Conservation (phyloP, 30 jellyfish, hydroid and myxozoan genomes). For the Phacellophora camtschatica region DNA sequence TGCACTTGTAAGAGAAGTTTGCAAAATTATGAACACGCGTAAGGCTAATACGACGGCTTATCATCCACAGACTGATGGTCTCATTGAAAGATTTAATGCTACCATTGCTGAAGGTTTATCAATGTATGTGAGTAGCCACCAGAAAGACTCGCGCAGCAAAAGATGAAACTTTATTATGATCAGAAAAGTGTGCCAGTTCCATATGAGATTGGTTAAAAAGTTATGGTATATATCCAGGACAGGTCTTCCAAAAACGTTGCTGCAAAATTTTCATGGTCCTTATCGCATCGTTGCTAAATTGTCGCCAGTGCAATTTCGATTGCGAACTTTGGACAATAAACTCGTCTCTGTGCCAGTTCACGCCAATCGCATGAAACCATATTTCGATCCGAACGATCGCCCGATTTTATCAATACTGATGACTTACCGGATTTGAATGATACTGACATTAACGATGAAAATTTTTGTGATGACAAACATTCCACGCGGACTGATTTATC, state of each 20-base stretch:
- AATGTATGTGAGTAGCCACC: background rate
- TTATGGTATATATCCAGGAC: no score
- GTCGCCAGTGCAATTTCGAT: slow-evolving; percentile 30
- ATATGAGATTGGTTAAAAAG: no score
- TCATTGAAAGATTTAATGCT: slow-evolving; percentile 12
- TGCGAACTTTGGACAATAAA: slow-evolving; percentile 5
- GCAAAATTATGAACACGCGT: background rate
- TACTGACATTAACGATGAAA: no score
- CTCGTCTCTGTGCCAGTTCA: background rate
- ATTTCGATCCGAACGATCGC: background rate
- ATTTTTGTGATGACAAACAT: no score
- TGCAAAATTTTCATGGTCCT: no score
- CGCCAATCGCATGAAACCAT: background rate
- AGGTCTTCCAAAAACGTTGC: no score
- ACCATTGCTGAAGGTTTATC: background rate
- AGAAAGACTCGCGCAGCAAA: slow-evolving; percentile 19
- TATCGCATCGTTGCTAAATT: slow-evolving; percentile 14
- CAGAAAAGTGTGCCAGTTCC: background rate
- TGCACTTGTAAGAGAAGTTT: background rate
- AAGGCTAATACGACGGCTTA: slow-evolving; percentile 7
- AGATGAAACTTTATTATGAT: slow-evolving; percentile 35
- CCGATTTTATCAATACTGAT: background rate
- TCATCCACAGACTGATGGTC: slow-evolving; percentile 16
- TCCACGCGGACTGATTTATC: no score
- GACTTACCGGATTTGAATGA: no score